A percentile compares a stretch with the other conserved stretches of the same genome.
These are phyloP conservation scores for Cephus pulcher DNA, from an alignment of 2,888 invertebrate species.

Conservation along the genomic window DNA sequence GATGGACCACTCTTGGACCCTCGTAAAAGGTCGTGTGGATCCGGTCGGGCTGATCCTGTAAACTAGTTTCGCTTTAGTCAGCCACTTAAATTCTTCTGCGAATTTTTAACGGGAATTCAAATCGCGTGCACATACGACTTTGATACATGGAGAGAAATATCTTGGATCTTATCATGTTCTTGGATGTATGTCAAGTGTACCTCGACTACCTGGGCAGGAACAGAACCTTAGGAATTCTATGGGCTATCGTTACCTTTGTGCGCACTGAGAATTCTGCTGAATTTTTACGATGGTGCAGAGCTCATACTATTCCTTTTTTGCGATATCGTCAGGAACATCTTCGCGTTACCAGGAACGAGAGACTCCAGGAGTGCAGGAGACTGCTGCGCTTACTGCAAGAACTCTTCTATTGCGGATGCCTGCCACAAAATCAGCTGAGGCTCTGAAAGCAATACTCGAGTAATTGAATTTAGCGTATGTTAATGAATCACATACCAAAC, in stretches of 20 bases:
- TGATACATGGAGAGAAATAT: constrained; percentile 29
- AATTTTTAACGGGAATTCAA: not conserved
- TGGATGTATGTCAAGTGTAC: constrained; percentile 58
- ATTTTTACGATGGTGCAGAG: constrained; percentile 53
- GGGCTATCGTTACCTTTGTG: constrained; percentile 57
- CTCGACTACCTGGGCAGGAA: constrained; percentile 30
- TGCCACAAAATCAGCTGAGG: constrained; percentile 31
- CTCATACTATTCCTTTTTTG: constrained; percentile 44
- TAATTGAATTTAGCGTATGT: not conserved
- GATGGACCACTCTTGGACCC: not conserved
- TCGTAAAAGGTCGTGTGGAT: not conserved
- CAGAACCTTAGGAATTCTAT: constrained; percentile 45
- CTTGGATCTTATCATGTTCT: constrained; percentile 55
- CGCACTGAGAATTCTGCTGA: constrained; percentile 49
- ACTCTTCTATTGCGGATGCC: constrained; percentile 53
- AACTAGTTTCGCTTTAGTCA: not conserved
- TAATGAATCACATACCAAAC: not conserved
- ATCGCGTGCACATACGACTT: not conserved
- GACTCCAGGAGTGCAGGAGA: constrained; percentile 35
- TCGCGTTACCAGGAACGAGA: constrained; percentile 21
- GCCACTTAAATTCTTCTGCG: not conserved
- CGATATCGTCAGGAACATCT: constrained; percentile 34
- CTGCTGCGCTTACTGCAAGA: constrained; percentile 44
- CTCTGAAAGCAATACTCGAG: not conserved
- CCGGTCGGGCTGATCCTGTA: not conserved